phyloP scores from a whole-genome alignment of 2,888 invertebrate genomes.

The Ophioninae sp. region DNA sequence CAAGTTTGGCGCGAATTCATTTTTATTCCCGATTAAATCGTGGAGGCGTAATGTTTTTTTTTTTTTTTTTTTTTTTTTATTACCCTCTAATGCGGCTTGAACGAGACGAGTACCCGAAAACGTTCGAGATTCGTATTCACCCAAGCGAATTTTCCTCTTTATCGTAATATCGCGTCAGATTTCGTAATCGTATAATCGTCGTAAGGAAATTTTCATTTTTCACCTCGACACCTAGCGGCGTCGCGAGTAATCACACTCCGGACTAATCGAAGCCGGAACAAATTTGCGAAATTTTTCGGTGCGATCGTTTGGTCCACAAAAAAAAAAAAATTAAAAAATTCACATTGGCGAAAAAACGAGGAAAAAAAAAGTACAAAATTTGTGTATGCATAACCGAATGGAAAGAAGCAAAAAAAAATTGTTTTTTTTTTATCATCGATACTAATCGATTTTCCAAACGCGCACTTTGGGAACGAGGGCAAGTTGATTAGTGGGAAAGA shows the following conservation, averaged over 20 bases:
- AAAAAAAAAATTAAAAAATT: not conserved
- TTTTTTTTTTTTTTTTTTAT: not conserved
- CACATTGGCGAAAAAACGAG: conserved; percentile 53
- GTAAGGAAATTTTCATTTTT: conserved; percentile 56
- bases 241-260: not conserved
- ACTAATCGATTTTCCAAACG: conserved; percentile 5
- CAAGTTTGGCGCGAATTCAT: not conserved
- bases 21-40: not conserved
- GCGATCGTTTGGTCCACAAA: not conserved
- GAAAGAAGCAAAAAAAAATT: conserved; percentile 30
- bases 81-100: not conserved
- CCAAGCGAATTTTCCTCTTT: conserved; percentile 9
- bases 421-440: conserved; percentile 48
- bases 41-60: too few species aligned
- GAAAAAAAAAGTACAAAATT: conserved; percentile 54
- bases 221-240: not conserved
- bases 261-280: not conserved
- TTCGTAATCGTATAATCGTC: conserved; percentile 56
- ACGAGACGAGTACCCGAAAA: conserved; percentile 20
- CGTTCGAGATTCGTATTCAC: conserved; percentile 23
- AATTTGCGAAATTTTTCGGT: not conserved
- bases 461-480: conserved; percentile 38
- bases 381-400: conserved; percentile 40
- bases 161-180: conserved; percentile 44
- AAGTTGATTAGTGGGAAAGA: not conserved